Conservation (phyloP, 2,113 vertebrate genomes). For the Candoia aspera region DNA sequence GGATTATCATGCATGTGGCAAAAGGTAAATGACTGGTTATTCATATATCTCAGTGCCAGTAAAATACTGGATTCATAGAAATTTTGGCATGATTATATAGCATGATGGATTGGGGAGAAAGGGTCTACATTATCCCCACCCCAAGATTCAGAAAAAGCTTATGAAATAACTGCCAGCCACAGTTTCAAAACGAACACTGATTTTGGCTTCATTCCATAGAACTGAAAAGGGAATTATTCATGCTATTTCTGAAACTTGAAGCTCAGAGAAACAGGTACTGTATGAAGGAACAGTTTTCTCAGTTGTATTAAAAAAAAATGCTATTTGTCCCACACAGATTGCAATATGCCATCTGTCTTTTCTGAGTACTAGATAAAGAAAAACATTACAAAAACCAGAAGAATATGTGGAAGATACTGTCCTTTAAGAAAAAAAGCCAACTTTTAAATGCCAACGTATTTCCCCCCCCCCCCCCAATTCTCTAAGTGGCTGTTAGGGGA, state of each 20-base stretch:
- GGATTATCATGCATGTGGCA: background rate
- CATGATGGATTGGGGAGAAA: background rate
- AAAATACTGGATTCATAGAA: background rate
- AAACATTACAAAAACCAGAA: background rate
- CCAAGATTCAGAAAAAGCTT: background rate
- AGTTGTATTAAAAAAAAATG: background rate
- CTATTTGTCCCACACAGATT: background rate
- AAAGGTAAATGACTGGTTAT: background rate
- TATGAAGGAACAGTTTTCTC: background rate
- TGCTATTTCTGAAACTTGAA: background rate
- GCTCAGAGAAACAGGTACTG: background rate
- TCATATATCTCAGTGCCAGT: background rate
- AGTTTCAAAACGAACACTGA: background rate
- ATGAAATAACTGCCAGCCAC: background rate
- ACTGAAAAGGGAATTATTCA: background rate
- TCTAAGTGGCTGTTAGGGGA: conserved; percentile 11
- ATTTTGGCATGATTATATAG: background rate
- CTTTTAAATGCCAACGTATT: conserved; percentile 32
- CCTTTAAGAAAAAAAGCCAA: background rate
- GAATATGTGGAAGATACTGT: background rate
- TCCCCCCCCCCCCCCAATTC: conserved; percentile 25
- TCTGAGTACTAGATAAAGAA: background rate
- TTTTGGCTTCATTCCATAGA: background rate
- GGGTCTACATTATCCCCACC: background rate
- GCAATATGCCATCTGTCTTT: background rate